Base-by-base conservation (phyloP, 1,140 invertebrate genomes). In the Colletes latitarsis region DNA sequence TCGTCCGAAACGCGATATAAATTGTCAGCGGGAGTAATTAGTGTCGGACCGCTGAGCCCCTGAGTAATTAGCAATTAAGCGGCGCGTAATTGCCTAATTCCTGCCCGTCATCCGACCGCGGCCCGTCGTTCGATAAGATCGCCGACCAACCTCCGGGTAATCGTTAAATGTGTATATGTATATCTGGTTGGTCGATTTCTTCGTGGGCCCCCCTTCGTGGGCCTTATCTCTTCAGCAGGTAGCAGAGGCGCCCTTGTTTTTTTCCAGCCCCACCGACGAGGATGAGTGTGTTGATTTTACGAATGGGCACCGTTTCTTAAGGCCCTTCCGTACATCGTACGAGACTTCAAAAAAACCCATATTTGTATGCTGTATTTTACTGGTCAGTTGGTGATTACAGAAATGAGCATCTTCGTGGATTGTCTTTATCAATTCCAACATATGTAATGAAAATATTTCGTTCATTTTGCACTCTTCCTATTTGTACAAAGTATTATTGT, bases 21-120 rank as follows among this genome's bases (percentile, higher is more conserved):
- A 87, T 86, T 83, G 81, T 86, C 81, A 86, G 81, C 76, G 41
- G 46, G 55, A 75, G 63, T 86, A 83, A 87, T 87, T 87, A 87
- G 73, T 69, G 68, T 67, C 72, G 57, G 49, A 12, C 58, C 49
- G 69, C 21, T 57, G 75, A 63, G 30, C 69, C 63, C 77, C 82
- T 83, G 84, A 86, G 70, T 88, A 88, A 88, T 83, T 83, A 88
- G 86, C 83, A 88, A 88, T 88, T 88, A 88, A 88, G 86, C 77
- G 83, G 62, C 81, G 81, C 66, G 75, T 88, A 88, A 88, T 88
- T 88, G 83, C 86, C 86, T 82, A 88, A 88, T 88, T 87, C 70
- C 73, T 84, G 86, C 86, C 81, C 85, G 82, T 88, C 86, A 88
- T 81, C 82, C 77, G 81, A 76, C 81, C 72, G 80, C 83, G 83